Percentiles rank a stretch among this genome's conserved stretches.
These are phyloP conservation scores for Mesochorus sp. DNA, from an alignment of 2,888 invertebrate genomes.

Conservation along the genomic window DNA sequence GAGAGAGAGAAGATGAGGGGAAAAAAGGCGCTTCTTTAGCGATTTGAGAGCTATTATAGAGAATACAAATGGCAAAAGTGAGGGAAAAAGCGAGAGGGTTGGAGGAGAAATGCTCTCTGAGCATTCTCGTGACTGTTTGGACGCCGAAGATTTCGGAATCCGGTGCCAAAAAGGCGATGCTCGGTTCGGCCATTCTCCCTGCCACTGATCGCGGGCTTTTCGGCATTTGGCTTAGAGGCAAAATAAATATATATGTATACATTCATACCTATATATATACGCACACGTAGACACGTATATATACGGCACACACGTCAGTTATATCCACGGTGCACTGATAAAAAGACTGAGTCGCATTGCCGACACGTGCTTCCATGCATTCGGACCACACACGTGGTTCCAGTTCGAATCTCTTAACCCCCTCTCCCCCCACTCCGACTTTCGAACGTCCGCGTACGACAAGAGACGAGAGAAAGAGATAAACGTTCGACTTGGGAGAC, in stretches of 20 bases:
- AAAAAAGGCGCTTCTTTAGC: not conserved
- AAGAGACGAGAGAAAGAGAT: conserved; percentile 42
- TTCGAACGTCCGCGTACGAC: conserved; percentile 21
- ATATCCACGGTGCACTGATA: conserved; percentile 55
- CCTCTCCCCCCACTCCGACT: conserved; percentile 10
- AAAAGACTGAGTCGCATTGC: conserved; percentile 64
- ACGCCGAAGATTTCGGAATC: conserved; percentile 69
- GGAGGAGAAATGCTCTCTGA: conserved; percentile 19
- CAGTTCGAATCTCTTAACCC: conserved; percentile 51
- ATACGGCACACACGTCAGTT: not conserved
- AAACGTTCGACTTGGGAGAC: conserved; percentile 51
- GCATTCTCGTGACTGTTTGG: conserved; percentile 50
- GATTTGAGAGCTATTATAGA: conserved; percentile 26
- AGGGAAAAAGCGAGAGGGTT: conserved; percentile 16
- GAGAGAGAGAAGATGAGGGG: not conserved
- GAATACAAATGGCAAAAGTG: conserved; percentile 1
- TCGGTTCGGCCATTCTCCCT: conserved; percentile 45
- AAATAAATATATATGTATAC: conserved; percentile 3
- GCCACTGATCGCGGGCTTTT: conserved; percentile 25
- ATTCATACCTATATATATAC: not conserved
- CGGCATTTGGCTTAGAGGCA: conserved; percentile 17
- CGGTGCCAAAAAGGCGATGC: conserved; percentile 68
- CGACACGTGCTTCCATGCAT: conserved; percentile 66
- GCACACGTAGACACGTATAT: not conserved
- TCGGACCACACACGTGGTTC: conserved; percentile 66